Base-by-base conservation (phyloP, 2,797 vertebrate genomes). In the Acrossocheilus fasciatus region DNA sequence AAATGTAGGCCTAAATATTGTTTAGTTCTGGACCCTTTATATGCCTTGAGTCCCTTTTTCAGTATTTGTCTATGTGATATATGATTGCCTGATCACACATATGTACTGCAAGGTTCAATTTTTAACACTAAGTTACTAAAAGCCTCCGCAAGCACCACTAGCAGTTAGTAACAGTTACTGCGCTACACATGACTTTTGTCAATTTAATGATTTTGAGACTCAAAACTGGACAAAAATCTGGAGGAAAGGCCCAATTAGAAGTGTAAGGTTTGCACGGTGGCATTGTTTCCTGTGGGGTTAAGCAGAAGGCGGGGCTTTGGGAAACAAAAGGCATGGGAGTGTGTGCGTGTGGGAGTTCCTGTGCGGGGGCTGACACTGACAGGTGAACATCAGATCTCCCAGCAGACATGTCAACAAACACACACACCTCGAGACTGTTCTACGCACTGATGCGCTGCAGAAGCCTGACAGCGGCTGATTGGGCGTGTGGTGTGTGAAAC, bases 381-480 rank as follows among this genome's bases (percentile, higher is more conserved):
- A 90, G 89, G 90, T 91, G 88, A 91, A 88, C 82, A 84, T 86
- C 70, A 83, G 84, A 87, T 89, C 75, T 89, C 82, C 85, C 81
- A 86, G 89, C 74, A 86, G 87, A 86, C 85, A 86, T 26, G 39
- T 78, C 69, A 82, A 75, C 84, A 83, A 78, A 83, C 83, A 75
- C 57, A 77, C 84, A 86, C 41, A 87, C 64, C 75, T 8, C 23
- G 0, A 47, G 73, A 83, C 89, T 72, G 26, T 75, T 85, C 39
- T 39, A 89, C 84, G 89, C 90, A 89, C 39, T 54, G 54, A 90
- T 87, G 92, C 92, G 89, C 90, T 89, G 89, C 89, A 92, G 90
- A 86, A 89, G 85, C 89, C 85, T 93, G 91, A 93, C 93, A 93
- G 91, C 89, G 89, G 88, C 89, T 93, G 92, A 93, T 91, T 81